Percentiles rank a stretch among this genome's conserved stretches.
Conservation (phyloP, 2,797 vertebrate species). For the Allobates femoralis region DNA sequence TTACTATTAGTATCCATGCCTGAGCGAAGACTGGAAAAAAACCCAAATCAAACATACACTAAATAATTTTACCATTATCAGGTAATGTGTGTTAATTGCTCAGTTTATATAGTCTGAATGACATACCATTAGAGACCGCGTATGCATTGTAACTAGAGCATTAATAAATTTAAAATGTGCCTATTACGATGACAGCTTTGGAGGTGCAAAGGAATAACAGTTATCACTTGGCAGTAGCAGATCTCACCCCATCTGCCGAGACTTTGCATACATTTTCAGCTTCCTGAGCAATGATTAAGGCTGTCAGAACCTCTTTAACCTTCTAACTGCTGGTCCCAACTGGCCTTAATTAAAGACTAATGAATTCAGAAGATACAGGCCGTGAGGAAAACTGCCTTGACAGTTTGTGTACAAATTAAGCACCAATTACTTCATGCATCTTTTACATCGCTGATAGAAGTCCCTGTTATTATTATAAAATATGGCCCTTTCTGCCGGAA, state of each 20-base stretch:
- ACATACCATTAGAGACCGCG: conserved; percentile 88
- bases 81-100: conserved; percentile 96
- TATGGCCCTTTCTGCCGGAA: conserved; percentile 80
- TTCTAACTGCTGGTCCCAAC: conserved; percentile 99
- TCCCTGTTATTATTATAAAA: conserved; percentile 86
- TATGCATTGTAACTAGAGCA: conserved; percentile 87
- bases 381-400: conserved; percentile 90
- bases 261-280: conserved; percentile 95
- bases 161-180: conserved; percentile 91
- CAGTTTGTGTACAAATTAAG: conserved; percentile 97
- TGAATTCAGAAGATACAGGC: conserved; percentile 99
- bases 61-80: conserved; percentile 90
- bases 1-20: conserved; percentile 70
- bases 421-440: conserved; percentile 88
- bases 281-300: conserved; percentile 99
- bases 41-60: conserved; percentile 78
- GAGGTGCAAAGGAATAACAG: conserved; percentile 97
- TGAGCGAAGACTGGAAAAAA: conserved; percentile 61
- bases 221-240: conserved; percentile 93
- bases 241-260: conserved; percentile 95
- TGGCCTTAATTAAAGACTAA: conserved; percentile 99
- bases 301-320: conserved; percentile 99
- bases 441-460: conserved; percentile 85
- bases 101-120: conserved; percentile 88
- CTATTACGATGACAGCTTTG: conserved; percentile 92